Conservation (phyloP, 2,888 invertebrate species). For the Ceraclea dissimilis region DNA sequence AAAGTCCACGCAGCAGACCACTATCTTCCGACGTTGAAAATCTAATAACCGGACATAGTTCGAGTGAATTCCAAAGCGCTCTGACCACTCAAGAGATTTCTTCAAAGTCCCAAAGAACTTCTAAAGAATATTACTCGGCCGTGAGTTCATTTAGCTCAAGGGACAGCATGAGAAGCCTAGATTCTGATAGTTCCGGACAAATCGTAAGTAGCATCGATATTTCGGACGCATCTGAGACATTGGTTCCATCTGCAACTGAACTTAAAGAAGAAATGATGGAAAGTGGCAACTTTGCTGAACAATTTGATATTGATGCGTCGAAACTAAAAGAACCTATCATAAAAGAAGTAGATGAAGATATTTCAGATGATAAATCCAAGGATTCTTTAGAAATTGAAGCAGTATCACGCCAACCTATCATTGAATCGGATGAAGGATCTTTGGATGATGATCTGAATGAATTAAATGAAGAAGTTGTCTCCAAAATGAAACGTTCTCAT, state of each 20-base stretch:
- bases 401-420: conserved; percentile 27
- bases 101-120: conserved; percentile 62
- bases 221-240: conserved; percentile 87
- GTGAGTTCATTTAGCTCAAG: conserved; percentile 81
- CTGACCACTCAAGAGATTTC: conserved; percentile 73
- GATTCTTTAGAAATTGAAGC: conserved; percentile 16
- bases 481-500: conserved; percentile 80
- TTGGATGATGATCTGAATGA: conserved; percentile 50
- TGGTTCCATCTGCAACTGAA: conserved; percentile 85
- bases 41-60: conserved; percentile 63
- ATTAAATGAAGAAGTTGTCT: conserved; percentile 46
- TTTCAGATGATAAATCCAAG: conserved; percentile 27
- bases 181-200: conserved; percentile 84
- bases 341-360: conserved; percentile 35
- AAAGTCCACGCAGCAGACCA: conserved; percentile 64
- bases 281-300: conserved; percentile 51
- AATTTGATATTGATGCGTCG: conserved; percentile 39
- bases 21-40: conserved; percentile 82
- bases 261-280: conserved; percentile 66
- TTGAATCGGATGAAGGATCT: conserved; percentile 49
- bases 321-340: conserved; percentile 18
- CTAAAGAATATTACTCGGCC: conserved; percentile 81
- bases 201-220: conserved; percentile 84
- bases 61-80: conserved; percentile 82
- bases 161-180: conserved; percentile 83